Conservation (phyloP, 2,888 invertebrate species). For the Amitus sp. region DNA sequence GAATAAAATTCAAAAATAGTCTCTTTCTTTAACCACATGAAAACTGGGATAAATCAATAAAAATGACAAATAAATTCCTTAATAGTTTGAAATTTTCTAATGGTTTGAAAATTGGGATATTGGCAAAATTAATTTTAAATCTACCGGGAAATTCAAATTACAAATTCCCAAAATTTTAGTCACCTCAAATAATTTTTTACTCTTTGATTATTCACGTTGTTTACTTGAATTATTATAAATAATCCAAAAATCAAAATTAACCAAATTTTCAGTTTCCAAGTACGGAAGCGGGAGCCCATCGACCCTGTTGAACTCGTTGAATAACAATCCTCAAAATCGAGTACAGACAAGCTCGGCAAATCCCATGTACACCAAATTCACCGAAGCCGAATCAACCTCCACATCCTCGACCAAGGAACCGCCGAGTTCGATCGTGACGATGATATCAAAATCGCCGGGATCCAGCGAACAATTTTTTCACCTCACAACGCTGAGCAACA, state of each 20-base stretch:
- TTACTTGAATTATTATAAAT: too few relatives aligned
- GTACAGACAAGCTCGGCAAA: constrained; percentile 20
- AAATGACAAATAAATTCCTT: too few relatives aligned
- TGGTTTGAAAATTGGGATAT: too few relatives aligned
- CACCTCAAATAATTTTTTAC: too few relatives aligned
- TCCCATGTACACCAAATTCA: constrained; percentile 21
- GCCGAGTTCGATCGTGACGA: constrained; percentile 54
- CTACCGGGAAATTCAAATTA: too few relatives aligned
- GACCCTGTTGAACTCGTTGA: constrained; percentile 47
- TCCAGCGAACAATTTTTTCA: constrained; percentile 55
- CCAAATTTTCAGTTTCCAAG: background rate
- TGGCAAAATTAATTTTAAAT: too few relatives aligned
- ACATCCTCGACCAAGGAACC: constrained; percentile 41
- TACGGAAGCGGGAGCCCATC: constrained; percentile 51
- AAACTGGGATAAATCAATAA: too few relatives aligned
- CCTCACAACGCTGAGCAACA: constrained; percentile 57
- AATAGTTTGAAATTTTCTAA: too few relatives aligned
- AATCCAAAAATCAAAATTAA: background rate
- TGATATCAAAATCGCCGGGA: constrained; percentile 47
- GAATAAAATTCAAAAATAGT: too few relatives aligned
- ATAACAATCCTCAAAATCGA: constrained; percentile 18
- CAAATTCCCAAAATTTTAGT: too few relatives aligned
- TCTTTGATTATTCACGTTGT: too few relatives aligned
- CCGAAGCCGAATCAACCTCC: constrained; percentile 39
- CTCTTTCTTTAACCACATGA: too few relatives aligned